Base-by-base conservation (phyloP, 2,888 invertebrate species). In the Choristoneura rosaceana region DNA sequence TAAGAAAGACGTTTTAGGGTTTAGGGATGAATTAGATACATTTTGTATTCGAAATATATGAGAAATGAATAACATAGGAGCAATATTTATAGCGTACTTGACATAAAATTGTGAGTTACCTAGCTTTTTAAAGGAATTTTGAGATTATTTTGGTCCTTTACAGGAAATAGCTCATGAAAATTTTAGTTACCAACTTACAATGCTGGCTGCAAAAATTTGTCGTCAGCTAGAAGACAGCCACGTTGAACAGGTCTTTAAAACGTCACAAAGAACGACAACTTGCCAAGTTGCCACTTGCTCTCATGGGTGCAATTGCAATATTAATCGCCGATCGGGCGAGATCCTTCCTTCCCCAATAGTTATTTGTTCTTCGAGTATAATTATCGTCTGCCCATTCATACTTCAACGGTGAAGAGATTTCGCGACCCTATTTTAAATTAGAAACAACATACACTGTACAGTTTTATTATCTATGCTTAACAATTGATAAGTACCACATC, bases 1-100 rank as follows among this genome's bases (percentile, higher is more conserved):
- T 52, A 61, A 41, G 12, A 69, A 69, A 61, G 41, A 52, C 61
- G 52, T 33, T 69, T 60, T 68, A 52, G 47, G 38, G 25, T 69
- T 62, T 52, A 62, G n/a, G 60, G 50, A 5, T 34, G 38, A 47
- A 17, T 12, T 41, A 34, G 17, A 50, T 58, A 58, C 17, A n/a
- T 55, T 63, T 70, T 64, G 45, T 64, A 55, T 58, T 45, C 34
- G 14, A 34, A 58, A 38, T 61, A 25, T 63, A 61, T 25, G 41
- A 34, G 41, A 41, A 61, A 12, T 41, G 61, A 41, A 43, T 15
- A 61, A 41, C 10, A 4, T 55, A 12, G 17, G 14, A 61, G 61
- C 12, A 15, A 52, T 15, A 61, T 61, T 61, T 61, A 41, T 12
- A 61, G 8, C 61, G 5, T 17, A 41, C 41, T 38, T 61, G 41